A percentile compares a stretch with the other conserved stretches of the same genome.
Conservation (phyloP, 1,140 invertebrate genomes). For the Acyrthosiphon pisum region DNA sequence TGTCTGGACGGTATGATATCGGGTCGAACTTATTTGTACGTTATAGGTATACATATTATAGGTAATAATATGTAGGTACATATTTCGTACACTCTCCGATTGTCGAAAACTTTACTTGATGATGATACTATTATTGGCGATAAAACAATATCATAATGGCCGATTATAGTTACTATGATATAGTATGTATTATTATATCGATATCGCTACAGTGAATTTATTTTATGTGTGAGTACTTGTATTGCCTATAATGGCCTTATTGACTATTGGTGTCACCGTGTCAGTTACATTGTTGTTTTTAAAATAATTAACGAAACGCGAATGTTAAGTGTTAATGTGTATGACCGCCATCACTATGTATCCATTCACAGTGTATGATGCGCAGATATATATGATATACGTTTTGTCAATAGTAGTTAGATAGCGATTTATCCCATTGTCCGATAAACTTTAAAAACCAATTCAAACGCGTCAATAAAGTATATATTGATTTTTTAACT, state of each 20-base stretch:
- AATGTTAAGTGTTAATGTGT: not conserved
- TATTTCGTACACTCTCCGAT: not conserved
- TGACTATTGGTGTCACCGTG: not conserved
- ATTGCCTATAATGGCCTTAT: not conserved
- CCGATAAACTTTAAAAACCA: too few species aligned
- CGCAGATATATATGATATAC: not conserved
- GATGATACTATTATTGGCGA: not conserved
- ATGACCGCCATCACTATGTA: not conserved
- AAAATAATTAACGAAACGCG: not conserved
- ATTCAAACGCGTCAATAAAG: too few species aligned
- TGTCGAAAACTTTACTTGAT: not conserved
- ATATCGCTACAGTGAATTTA: not conserved
- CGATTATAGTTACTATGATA: not conserved
- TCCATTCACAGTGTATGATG: not conserved
- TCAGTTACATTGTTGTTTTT: slow-evolving; percentile 1
- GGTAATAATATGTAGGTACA: too few species aligned
- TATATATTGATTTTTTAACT: too few species aligned
- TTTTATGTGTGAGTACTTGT: not conserved
- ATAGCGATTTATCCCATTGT: too few species aligned
- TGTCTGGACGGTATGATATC: not conserved
- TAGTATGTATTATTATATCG: not conserved
- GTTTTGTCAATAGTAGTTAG: too few species aligned
- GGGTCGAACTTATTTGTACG: not conserved
- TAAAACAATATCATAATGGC: not conserved
- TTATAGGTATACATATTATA: too few species aligned